These are phyloP conservation scores for Ostrea denselamellosa DNA, from an alignment of 1,140 invertebrate genomes.

Conservation along the genomic window DNA sequence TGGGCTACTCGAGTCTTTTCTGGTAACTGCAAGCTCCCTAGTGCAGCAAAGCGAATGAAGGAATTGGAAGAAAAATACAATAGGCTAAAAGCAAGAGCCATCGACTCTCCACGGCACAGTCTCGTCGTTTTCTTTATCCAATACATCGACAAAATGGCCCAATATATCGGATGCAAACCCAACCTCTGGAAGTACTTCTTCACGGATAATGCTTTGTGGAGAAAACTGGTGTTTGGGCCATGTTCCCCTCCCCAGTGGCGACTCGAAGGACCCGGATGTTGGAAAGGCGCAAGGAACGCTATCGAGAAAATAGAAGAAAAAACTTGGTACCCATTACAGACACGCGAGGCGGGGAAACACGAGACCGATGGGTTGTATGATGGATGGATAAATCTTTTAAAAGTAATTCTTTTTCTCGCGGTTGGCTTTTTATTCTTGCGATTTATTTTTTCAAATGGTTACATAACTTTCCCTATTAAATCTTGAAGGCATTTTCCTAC, in stretches of 20 bases:
- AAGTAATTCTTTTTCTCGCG: conserved; percentile 43
- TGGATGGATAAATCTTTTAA: conserved; percentile 61
- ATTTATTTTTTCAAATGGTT: conserved; percentile 51
- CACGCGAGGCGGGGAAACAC: conserved; percentile 54
- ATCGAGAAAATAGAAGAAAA: conserved; percentile 67
- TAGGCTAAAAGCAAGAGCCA: conserved; percentile 53
- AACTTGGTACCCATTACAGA: conserved; percentile 59
- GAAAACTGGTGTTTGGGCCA: conserved; percentile 71
- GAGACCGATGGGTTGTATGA: conserved; percentile 61
- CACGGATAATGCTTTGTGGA: conserved; percentile 54
- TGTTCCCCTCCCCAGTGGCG: conserved; percentile 80
- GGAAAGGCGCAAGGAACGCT: conserved; percentile 77
- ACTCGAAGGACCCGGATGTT: conserved; percentile 77
- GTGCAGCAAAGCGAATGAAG: conserved; percentile 28
- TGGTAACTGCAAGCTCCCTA: conserved; percentile 52
- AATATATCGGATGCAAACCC: conserved; percentile 58
- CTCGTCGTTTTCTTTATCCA: conserved; percentile 61
- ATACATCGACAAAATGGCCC: conserved; percentile 59
- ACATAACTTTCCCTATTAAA: conserved; percentile 48
- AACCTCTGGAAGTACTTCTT: conserved; percentile 59
- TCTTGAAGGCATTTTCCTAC: not conserved
- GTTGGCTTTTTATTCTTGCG: conserved; percentile 19
- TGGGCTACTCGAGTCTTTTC: conserved; percentile 69
- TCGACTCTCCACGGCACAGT: conserved; percentile 59
- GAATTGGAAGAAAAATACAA: conserved; percentile 50